Evolutionary conservation across 2,113 vertebrate species (phyloP), one percentile per base, ranked within the genome.

Genomic region (Forbesichthys papilliferus): DNA sequence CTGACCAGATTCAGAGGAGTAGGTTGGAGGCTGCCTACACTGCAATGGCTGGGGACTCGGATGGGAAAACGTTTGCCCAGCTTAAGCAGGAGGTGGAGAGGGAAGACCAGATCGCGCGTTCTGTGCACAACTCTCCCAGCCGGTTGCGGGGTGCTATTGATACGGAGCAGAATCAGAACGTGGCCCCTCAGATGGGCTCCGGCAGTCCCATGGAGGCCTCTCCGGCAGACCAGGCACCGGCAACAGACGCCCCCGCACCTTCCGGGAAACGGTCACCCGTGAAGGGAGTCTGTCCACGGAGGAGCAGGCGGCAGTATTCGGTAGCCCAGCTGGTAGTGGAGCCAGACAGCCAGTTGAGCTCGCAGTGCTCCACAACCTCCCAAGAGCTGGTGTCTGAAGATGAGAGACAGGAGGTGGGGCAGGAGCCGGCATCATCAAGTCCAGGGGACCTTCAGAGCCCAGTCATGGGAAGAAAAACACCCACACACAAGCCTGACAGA

Each of bases 11-110:
- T 56, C 60, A 48, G 11, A 80, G 52, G 68, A 46, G 34, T 11
- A 71, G 76, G 13, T 84, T 98, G 73, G 92, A 90, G 82, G 87
- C 83, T 48, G 92, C 92, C 79, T 96, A 92, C 90, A 87, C 83
- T 66, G 85, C 84, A 57, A 77, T 97, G 77, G 87, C 82, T 0
- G 9, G 70, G 77, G 84, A 79, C 65, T 55, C 57, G 20, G 10
- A 33, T 69, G 57, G 82, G 87, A 72, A 46, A 91, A 76, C 85
- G 52, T 96, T 96, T 86, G 68, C 68, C 59, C 75, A 90, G 67
- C 85, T 96, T 74, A 92, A 95, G 1, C 78, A 95, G 82, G 93
- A 93, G 60, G 87, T 84, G 49, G 73, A 83, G 51, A 61, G 2
- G 11, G 83, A 87, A 63, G 33, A 71, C 46, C 68, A 90, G 82